These are phyloP conservation scores for Pseudomyrmex cubaensis DNA, from an alignment of 1,140 invertebrate species.

Conservation along the genomic window DNA sequence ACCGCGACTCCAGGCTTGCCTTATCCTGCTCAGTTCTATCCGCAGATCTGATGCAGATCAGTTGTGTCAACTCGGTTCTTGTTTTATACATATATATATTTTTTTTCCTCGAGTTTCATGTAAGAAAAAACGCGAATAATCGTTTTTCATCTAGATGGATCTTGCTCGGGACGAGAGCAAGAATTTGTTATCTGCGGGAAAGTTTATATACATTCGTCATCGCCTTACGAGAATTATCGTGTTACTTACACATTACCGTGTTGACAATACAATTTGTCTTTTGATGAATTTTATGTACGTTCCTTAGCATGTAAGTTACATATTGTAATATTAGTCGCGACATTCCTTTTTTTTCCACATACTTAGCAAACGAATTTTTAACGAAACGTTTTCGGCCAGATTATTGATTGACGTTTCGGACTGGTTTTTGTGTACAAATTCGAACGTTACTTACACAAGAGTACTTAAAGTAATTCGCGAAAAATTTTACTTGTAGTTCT, in stretches of 20 bases:
- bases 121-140: neutral
- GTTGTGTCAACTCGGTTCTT: slow-evolving; percentile 1
- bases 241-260: neutral
- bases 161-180: neutral
- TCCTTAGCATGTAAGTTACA: slow-evolving; percentile 3
- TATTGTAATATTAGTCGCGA: slow-evolving; percentile 37
- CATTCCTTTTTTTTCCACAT: slow-evolving; percentile 62
- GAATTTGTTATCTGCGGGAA: slow-evolving; percentile 30
- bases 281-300: slow-evolving; percentile 32
- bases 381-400: slow-evolving; percentile 18
- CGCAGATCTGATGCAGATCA: slow-evolving; percentile 79
- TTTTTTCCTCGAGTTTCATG: neutral
- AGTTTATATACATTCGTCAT: slow-evolving; percentile 25
- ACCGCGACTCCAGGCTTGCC: slow-evolving; percentile 76
- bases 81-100: neutral
- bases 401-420: slow-evolving; percentile 38
- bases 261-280: slow-evolving; percentile 31
- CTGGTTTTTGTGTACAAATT: slow-evolving; percentile 48
- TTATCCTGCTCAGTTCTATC: slow-evolving; percentile 85
- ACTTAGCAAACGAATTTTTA: neutral
- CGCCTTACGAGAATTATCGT: neutral
- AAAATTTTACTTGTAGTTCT: neutral
- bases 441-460: slow-evolving; percentile 57
- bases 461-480: slow-evolving; percentile 64
- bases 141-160: neutral